Conservation (phyloP, 1,140 invertebrate species). For the Neodiprion virginianus region DNA sequence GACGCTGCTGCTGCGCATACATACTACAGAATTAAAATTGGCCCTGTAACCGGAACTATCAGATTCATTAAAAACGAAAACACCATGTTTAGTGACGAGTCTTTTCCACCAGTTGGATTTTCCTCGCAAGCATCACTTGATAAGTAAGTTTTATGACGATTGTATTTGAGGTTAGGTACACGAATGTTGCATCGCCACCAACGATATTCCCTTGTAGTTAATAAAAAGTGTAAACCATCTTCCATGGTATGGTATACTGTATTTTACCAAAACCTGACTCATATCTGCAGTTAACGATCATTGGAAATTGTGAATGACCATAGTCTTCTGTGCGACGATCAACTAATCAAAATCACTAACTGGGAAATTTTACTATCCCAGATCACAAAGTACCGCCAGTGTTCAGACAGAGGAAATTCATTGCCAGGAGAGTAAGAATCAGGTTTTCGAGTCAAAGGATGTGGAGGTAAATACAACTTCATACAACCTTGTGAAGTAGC, state of each 20-base stretch:
- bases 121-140: constrained; percentile 38
- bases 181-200: constrained; percentile 8
- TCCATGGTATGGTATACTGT: background rate
- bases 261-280: background rate
- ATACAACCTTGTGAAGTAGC: constrained; percentile 10
- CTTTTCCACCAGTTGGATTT: constrained; percentile 46
- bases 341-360: background rate
- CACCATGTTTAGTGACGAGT: constrained; percentile 46
- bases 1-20: too few species aligned
- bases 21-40: too few species aligned
- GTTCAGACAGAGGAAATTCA: constrained; percentile 50
- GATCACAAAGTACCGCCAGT: constrained; percentile 31
- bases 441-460: constrained; percentile 45
- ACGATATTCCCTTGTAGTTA: constrained; percentile 10
- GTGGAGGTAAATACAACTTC: constrained; percentile 40
- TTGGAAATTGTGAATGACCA: constrained; percentile 16
- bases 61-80: background rate
- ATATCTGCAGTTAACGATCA: constrained; percentile 8
- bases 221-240: background rate
- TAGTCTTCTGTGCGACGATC: background rate
- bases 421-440: constrained; percentile 37
- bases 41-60: too few species aligned
- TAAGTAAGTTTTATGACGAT: constrained; percentile 38
- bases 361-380: background rate
- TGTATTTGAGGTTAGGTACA: constrained; percentile 14